Evolutionary conservation across 35 echinoderm and acorn worm species (phyloP).

Genomic region (Acanthaster planci): DNA sequence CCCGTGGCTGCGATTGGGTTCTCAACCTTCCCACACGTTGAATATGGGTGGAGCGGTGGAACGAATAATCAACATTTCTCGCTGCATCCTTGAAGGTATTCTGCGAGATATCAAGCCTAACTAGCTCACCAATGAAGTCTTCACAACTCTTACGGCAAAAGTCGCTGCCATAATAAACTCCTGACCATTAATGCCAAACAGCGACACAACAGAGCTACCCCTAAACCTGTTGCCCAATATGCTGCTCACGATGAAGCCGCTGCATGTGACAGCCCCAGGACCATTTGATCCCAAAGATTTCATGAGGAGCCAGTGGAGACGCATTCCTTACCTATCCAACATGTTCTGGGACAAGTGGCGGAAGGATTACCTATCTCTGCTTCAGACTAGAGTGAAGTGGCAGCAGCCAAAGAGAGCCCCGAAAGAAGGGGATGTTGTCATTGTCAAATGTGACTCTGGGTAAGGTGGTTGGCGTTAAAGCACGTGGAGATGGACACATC

Average conservation of each 20-base stretch:
- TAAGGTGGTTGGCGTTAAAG: not conserved
- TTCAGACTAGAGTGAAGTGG: conserved; percentile 54
- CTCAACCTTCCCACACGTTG: too few species aligned
- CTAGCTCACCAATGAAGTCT: conserved; percentile 53
- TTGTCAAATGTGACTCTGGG: conserved; percentile 59
- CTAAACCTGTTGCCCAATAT: conserved; percentile 56
- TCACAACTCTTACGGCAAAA: conserved; percentile 52
- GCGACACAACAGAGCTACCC: conserved; percentile 38
- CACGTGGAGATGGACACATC: conserved; percentile 34
- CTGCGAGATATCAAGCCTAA: conserved; percentile 60
- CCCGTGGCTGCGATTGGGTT: conserved; percentile 26
- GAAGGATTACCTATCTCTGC: conserved; percentile 41
- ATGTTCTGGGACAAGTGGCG: conserved; percentile 63
- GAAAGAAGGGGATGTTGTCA: conserved; percentile 41
- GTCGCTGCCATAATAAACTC: conserved; percentile 57
- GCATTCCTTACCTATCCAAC: conserved; percentile 46
- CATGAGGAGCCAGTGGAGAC: conserved; percentile 48
- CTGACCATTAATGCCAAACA: conserved; percentile 35
- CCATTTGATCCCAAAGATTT: conserved; percentile 46
- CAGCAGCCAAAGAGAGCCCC: conserved; percentile 7
- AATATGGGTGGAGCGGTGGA: conserved; percentile 50
- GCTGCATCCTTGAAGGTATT: conserved; percentile 21
- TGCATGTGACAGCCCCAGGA: conserved; percentile 43
- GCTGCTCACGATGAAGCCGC: conserved; percentile 63
- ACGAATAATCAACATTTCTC: conserved; percentile 51